Evolutionary conservation across 2,113 vertebrate species (phyloP).

Genomic region (Tetraodon nigroviridis): DNA sequence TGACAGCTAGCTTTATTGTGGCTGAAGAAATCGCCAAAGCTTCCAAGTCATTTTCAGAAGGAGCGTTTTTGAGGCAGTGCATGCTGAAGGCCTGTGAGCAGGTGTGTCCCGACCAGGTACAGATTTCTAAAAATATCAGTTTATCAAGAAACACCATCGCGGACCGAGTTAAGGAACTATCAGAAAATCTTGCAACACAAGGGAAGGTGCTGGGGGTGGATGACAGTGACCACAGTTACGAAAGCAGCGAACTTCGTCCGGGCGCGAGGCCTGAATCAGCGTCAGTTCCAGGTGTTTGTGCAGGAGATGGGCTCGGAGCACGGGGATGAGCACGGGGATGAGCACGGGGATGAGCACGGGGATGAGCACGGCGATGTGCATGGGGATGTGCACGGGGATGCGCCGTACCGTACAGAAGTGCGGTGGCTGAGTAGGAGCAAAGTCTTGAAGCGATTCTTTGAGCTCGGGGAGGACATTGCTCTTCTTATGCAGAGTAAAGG

Average conservation of each 20-base stretch:
- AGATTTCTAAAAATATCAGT: too few species aligned
- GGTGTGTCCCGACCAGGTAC: too few species aligned
- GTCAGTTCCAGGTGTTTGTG: slow-evolving; percentile 5
- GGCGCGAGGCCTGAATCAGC: slow-evolving; percentile 5
- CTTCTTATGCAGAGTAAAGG: too few species aligned
- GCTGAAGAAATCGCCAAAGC: too few species aligned
- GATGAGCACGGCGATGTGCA: too few species aligned
- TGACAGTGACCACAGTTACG: not conserved
- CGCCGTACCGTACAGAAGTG: slow-evolving; percentile 10
- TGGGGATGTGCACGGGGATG: not conserved
- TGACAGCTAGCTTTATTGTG: too few species aligned
- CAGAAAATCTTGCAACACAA: too few species aligned
- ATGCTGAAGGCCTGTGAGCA: too few species aligned
- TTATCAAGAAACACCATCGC: not conserved
- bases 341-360: not conserved
- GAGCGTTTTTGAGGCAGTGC: too few species aligned
- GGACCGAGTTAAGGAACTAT: not conserved
- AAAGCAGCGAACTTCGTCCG: slow-evolving; percentile 17
- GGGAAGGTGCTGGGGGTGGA: slow-evolving; percentile 5
- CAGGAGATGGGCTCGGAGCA: not conserved
- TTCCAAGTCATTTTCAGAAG: too few species aligned
- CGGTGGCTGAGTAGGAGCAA: slow-evolving; percentile 4
- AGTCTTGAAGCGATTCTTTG: slow-evolving; percentile 12
- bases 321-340: not conserved
- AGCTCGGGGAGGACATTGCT: not conserved